Evolutionary conservation across 2,797 vertebrate genomes (phyloP), one percentile per base, ranked within the genome.

Genomic region (Protonibea diacanthus): DNA sequence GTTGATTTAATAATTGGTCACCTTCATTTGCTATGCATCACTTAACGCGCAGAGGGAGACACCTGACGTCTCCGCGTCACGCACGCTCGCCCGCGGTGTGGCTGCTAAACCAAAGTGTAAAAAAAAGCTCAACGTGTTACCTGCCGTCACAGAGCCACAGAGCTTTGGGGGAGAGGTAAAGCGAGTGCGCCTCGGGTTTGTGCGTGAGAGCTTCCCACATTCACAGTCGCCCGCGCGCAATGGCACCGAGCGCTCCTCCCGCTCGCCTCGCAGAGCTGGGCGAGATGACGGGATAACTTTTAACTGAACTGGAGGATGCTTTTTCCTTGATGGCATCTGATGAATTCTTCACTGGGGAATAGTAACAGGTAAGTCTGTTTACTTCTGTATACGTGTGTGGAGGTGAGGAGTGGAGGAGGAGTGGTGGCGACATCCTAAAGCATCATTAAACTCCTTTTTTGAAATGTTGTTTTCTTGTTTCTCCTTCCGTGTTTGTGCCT

Each of bases 201-300:
- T 58, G 51, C 6, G 56, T 29, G 48, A 20, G 62, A 81, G 78
- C 71, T 70, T 38, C 72, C 60, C 81, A 65, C 68, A 38, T 71
- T 64, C 85, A 59, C 77, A 71, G 61, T 79, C 42, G 40, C 64
- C 83, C 14, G 88, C 57, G 90, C 89, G 92, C 77, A 79, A 86
- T 85, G 87, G 89, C 83, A 94, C 91, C 81, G 90, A 47, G 89
- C 90, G 87, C 86, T 76, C 68, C 82, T 71, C 47, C 68, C 2
- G 63, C 78, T 84, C 73, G 52, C 33, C 63, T 33, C 47, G 53
- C 73, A 12, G 62, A 20, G 63, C 84, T 69, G 88, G 72, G 83
- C 67, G 44, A 53, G 40, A 40, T 68, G 68, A 84, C 42, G 74
- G 81, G 83, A 83, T 85, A 94, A 94, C 72, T 93, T 92, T 90